Evolutionary conservation across 2,888 invertebrate genomes (phyloP).

Genomic region (Xanthorhoe spadicearia): DNA sequence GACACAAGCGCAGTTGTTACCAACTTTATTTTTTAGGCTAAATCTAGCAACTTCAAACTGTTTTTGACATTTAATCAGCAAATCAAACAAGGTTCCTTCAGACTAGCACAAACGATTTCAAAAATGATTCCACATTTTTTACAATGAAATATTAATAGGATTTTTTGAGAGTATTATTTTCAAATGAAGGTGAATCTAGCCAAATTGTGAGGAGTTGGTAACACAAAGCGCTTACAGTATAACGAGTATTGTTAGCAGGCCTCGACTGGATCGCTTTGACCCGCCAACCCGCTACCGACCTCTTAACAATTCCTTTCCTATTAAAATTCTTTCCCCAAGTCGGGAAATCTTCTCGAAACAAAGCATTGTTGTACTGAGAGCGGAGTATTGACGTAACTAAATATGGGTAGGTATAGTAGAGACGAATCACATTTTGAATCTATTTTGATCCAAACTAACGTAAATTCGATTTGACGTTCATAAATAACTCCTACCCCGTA

Average conservation of each 20-base stretch:
- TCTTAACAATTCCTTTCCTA: constrained; percentile 71
- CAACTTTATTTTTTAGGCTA: constrained; percentile 11
- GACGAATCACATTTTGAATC: too few species aligned
- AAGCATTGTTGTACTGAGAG: constrained; percentile 38
- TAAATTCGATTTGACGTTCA: too few species aligned
- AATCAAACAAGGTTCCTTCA: not conserved
- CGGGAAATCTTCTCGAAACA: constrained; percentile 62
- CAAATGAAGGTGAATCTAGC: not conserved
- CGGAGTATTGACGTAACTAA: constrained; percentile 4
- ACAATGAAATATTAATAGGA: not conserved
- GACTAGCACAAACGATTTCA: not conserved
- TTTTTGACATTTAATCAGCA: not conserved
- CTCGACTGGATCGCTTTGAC: constrained; percentile 68
- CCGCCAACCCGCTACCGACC: constrained; percentile 51
- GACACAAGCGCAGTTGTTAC: constrained; percentile 48
- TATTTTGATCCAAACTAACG: too few species aligned
- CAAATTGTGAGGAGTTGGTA: constrained; percentile 13
- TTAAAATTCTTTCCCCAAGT: constrained; percentile 76
- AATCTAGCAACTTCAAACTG: constrained; percentile 17
- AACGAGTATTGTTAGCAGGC: constrained; percentile 64
- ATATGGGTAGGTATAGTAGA: too few species aligned
- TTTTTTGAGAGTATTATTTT: not conserved
- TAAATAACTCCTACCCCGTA: too few species aligned
- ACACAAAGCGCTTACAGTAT: constrained; percentile 49
- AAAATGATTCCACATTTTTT: not conserved